These are phyloP conservation scores for Drosophila flavopinicola DNA, from an alignment of 2,888 invertebrate genomes.

Conservation along the genomic window DNA sequence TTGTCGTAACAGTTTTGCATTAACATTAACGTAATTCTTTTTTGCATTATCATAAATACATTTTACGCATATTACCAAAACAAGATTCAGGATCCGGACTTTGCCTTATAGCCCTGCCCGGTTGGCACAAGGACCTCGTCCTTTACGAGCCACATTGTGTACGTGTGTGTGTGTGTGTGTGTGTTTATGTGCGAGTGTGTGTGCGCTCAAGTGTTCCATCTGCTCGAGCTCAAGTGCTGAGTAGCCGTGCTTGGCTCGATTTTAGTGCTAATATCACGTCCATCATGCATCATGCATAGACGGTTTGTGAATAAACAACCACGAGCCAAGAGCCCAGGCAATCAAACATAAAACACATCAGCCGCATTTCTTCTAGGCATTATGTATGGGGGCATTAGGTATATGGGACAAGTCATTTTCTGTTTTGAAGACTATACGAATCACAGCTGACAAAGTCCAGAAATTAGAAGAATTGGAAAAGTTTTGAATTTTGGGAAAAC, in stretches of 20 bases:
- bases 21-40: constrained; percentile 81
- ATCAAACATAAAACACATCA: constrained; percentile 41
- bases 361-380: background rate
- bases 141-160: constrained; percentile 39
- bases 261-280: constrained; percentile 64
- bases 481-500: too few relatives aligned
- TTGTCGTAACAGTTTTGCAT: constrained; percentile 80
- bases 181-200: constrained; percentile 9
- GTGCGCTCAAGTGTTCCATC: constrained; percentile 36
- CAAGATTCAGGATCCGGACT: constrained; percentile 7
- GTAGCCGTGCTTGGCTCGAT: constrained; percentile 8
- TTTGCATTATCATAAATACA: constrained; percentile 82
- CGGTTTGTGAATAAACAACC: constrained; percentile 52
- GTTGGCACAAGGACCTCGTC: constrained; percentile 7
- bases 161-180: background rate
- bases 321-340: constrained; percentile 15
- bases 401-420: background rate
- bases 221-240: constrained; percentile 34
- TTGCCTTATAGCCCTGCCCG: background rate
- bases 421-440: background rate
- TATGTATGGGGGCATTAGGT: too few relatives aligned
- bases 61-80: constrained; percentile 80
- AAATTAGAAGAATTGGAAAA: too few relatives aligned
- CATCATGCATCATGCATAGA: constrained; percentile 60
- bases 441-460: too few relatives aligned